Conservation (phyloP, 1,140 invertebrate genomes). For the Hycleus cichorii region DNA sequence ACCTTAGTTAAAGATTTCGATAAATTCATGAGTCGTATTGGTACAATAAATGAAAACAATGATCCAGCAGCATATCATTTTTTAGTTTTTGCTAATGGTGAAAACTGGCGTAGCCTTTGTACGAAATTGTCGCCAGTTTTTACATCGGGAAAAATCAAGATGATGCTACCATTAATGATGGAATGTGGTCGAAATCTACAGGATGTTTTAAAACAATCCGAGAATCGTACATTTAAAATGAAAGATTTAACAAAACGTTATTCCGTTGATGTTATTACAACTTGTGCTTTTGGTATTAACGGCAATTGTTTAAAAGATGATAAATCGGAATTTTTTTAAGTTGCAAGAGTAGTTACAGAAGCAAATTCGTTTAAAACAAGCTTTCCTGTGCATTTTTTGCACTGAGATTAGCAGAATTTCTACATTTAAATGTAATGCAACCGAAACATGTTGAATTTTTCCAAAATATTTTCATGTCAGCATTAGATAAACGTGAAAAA, state of each 20-base stretch:
- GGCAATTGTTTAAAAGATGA: slow-evolving; percentile 42
- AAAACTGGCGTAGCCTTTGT: slow-evolving; percentile 44
- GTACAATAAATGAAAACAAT: slow-evolving; percentile 41
- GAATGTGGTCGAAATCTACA: not conserved
- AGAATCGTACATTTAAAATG: not conserved
- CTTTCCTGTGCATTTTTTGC: slow-evolving; percentile 47
- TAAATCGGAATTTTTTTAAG: slow-evolving; percentile 18
- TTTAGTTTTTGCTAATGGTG: slow-evolving; percentile 39
- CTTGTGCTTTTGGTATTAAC: slow-evolving; percentile 45
- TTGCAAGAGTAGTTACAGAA: not conserved
- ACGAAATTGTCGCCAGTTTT: slow-evolving; percentile 44
- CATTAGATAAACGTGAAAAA: slow-evolving; percentile 29
- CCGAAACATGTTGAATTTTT: too few relatives aligned
- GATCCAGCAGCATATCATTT: slow-evolving; percentile 44
- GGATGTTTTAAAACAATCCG: slow-evolving; percentile 20
- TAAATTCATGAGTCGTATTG: slow-evolving; percentile 45
- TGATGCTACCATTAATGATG: slow-evolving; percentile 36
- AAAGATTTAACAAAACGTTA: slow-evolving; percentile 9
- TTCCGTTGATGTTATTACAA: slow-evolving; percentile 22
- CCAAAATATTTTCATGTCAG: too few relatives aligned
- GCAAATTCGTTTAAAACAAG: too few relatives aligned
- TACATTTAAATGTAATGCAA: too few relatives aligned
- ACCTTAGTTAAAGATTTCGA: slow-evolving; percentile 46
- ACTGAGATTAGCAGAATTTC: slow-evolving; percentile 39
- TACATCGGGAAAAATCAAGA: slow-evolving; percentile 44